phyloP scores from a whole-genome alignment of 2,113 vertebrate species.

The Siphamia tubifer region DNA sequence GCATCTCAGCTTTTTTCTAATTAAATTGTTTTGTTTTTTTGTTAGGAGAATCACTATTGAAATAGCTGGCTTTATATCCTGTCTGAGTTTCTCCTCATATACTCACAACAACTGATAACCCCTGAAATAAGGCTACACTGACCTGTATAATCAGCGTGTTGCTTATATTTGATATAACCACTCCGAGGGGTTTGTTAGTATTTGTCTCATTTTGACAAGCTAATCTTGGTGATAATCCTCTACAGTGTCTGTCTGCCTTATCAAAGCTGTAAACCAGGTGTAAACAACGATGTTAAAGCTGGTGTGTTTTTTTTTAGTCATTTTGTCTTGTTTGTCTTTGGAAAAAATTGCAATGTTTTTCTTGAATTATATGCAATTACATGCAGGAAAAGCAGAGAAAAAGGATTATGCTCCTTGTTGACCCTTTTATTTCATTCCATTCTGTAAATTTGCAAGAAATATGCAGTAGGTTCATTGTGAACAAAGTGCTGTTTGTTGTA shows the following conservation, averaged over 20 bases:
- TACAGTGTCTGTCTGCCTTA: conserved; percentile 4
- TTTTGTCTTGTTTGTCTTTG: background rate
- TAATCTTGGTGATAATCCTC: background rate
- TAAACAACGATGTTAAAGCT: background rate
- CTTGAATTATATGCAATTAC: background rate
- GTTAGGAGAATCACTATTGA: background rate
- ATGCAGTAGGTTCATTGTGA: background rate
- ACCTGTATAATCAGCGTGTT: background rate
- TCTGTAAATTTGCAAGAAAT: background rate
- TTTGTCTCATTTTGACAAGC: conserved; percentile 2
- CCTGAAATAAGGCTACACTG: background rate
- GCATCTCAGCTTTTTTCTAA: conserved; percentile 27
- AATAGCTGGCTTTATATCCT: background rate
- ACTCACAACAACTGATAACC: background rate
- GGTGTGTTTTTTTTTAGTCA: conserved; percentile 13
- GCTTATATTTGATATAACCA: conserved; percentile 3
- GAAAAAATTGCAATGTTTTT: background rate
- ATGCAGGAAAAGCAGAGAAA: background rate
- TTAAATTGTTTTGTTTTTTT: conserved; percentile 11
- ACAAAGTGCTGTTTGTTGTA: background rate
- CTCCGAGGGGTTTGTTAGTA: background rate
- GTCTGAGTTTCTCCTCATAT: background rate
- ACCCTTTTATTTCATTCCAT: background rate
- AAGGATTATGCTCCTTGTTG: background rate
- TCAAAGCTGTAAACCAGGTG: conserved; percentile 20